phyloP scores from a whole-genome alignment of 1,140 invertebrate species.

The Plectrocnemia conspersa region DNA sequence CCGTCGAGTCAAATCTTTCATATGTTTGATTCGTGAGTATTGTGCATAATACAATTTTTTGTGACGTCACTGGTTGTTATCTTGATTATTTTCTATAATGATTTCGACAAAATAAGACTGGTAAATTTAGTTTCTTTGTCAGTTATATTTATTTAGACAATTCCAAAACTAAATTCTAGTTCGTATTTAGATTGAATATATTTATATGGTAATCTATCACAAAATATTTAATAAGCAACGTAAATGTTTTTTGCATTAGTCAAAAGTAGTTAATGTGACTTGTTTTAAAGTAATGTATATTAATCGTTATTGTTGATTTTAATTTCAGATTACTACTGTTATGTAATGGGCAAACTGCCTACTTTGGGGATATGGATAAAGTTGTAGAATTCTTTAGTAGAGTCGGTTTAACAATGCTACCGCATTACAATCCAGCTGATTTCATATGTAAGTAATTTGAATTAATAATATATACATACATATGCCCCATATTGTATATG shows the following conservation, averaged over 20 bases:
- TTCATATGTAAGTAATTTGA: constrained; percentile 74
- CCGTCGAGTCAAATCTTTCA: constrained; percentile 86
- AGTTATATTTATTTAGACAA: too few relatives aligned
- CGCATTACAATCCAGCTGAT: constrained; percentile 83
- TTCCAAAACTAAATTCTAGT: too few relatives aligned
- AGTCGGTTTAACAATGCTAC: constrained; percentile 68
- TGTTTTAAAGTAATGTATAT: too few relatives aligned
- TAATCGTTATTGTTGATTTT: too few relatives aligned
- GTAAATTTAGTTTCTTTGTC: not conserved
- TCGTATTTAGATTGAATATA: too few relatives aligned
- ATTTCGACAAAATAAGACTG: not conserved
- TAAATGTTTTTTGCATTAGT: too few relatives aligned
- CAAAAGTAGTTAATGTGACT: too few relatives aligned
- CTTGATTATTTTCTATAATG: not conserved
- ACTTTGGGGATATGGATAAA: constrained; percentile 71
- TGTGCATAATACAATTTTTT: not conserved
- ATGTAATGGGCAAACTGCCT: constrained; percentile 72
- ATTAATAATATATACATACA: constrained; percentile 1
- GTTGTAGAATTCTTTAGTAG: constrained; percentile 72
- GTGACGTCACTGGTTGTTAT: too few relatives aligned
- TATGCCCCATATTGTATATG: too few relatives aligned
- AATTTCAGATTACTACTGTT: constrained; percentile 63
- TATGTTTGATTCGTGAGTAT: constrained; percentile 62
- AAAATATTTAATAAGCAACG: too few relatives aligned
- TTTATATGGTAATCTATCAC: too few relatives aligned